Conservation (phyloP, 2,797 vertebrate species). For the Molossus molossus region DNA sequence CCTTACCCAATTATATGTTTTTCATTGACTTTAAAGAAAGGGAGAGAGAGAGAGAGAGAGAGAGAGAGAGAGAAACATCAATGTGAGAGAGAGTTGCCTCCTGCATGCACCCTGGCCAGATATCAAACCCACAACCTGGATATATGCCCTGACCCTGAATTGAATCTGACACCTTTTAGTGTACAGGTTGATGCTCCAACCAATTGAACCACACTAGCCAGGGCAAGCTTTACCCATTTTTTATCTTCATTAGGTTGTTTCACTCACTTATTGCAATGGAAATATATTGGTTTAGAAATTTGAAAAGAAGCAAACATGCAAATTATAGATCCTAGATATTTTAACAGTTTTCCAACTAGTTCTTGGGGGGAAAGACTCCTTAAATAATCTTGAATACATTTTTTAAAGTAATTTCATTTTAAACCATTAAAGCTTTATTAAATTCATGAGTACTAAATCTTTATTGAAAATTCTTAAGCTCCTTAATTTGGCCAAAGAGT, state of each 20-base stretch:
- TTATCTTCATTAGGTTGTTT: neutral
- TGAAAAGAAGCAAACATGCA: neutral
- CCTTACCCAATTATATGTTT: too few species aligned
- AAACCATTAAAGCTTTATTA: slow-evolving; percentile 6
- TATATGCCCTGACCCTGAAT: too few species aligned
- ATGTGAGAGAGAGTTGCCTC: too few species aligned
- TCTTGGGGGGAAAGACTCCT: neutral
- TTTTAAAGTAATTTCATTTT: slow-evolving; percentile 51
- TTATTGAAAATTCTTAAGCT: neutral
- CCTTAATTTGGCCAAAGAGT: neutral
- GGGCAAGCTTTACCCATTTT: neutral
- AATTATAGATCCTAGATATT: slow-evolving; percentile 4
- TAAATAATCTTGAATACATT: neutral
- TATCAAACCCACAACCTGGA: too few species aligned
- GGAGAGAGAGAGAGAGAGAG: too few species aligned
- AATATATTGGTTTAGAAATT: slow-evolving; percentile 35
- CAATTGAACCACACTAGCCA: too few species aligned
- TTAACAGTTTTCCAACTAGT: neutral
- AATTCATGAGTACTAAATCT: neutral
- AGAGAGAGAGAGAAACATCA: too few species aligned
- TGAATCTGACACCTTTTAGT: too few species aligned
- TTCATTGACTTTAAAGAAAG: too few species aligned
- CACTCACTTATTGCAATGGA: neutral
- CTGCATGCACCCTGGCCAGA: too few species aligned
- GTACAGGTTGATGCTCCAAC: too few species aligned